Conservation (phyloP, 92 coral and sea anemone species). For the Epizoanthus rinbou region DNA sequence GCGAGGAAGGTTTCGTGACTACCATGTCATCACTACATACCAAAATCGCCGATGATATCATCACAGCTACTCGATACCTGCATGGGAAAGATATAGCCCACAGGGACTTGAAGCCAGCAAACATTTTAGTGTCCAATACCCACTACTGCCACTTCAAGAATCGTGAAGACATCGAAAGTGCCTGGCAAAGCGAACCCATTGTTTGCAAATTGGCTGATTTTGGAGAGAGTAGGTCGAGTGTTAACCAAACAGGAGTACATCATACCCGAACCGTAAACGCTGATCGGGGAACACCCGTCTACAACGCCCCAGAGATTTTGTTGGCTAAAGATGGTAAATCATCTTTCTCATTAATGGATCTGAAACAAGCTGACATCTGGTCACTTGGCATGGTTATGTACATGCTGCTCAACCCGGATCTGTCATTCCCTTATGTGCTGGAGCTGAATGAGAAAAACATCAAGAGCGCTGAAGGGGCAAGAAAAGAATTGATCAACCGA, state of each 20-base stretch:
- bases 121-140: constrained; percentile 36
- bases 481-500: not conserved
- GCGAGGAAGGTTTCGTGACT: no score
- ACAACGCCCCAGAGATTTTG: constrained; percentile 31
- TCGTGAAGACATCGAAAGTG: not conserved
- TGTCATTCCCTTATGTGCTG: not conserved
- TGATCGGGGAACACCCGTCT: constrained; percentile 25
- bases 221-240: constrained; percentile 40
- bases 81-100: constrained; percentile 33
- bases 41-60: not conserved
- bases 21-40: no score
- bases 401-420: not conserved
- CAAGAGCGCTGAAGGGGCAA: not conserved
- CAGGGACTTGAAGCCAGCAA: constrained; percentile 39
- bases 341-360: not conserved
- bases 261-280: constrained; percentile 25
- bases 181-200: not conserved
- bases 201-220: constrained; percentile 38
- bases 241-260: constrained; percentile 22
- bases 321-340: no score
- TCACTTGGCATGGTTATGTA: constrained; percentile 1
- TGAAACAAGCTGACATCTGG: constrained; percentile 4
- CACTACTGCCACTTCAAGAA: constrained; percentile 29
- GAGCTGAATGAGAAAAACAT: not conserved
- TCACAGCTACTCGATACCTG: constrained; percentile 35